Conservation (phyloP, 2,888 invertebrate species). For the Eupithecia subumbrata region DNA sequence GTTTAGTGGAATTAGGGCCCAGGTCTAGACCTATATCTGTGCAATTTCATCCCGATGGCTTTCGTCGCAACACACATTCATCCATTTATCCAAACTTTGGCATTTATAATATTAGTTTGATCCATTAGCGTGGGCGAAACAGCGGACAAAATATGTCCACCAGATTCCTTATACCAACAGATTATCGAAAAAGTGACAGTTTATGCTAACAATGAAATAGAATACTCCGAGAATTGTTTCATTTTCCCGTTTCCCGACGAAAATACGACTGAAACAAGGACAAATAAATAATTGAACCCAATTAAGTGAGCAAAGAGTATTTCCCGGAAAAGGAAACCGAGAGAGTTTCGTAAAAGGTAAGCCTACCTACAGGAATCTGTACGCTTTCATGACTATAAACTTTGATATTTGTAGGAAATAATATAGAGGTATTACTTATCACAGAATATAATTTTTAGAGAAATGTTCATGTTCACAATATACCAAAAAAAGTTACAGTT, state of each 20-base stretch:
- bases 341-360: background rate
- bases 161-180: slow-evolving; percentile 4
- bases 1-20: too few relatives aligned
- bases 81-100: too few relatives aligned
- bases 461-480: too few relatives aligned
- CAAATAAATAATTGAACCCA: slow-evolving; percentile 70
- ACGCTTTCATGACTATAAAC: background rate
- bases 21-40: too few relatives aligned
- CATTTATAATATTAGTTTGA: too few relatives aligned
- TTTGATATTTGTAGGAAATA: background rate
- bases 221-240: slow-evolving; percentile 55
- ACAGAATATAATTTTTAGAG: too few relatives aligned
- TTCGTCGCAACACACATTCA: too few relatives aligned
- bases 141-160: background rate
- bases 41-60: too few relatives aligned
- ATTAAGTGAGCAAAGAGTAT: slow-evolving; percentile 64
- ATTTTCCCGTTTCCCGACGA: slow-evolving; percentile 58
- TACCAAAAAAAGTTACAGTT: too few relatives aligned
- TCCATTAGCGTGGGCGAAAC: too few relatives aligned
- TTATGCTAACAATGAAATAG: slow-evolving; percentile 53
- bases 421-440: background rate
- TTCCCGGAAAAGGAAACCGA: slow-evolving; percentile 37
- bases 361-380: background rate
- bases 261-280: slow-evolving; percentile 61
- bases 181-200: slow-evolving; percentile 36